Percentiles rank a stretch among this genome's conserved stretches.
Conservation (phyloP, 1,140 invertebrate species). For the Popillia japonica region DNA sequence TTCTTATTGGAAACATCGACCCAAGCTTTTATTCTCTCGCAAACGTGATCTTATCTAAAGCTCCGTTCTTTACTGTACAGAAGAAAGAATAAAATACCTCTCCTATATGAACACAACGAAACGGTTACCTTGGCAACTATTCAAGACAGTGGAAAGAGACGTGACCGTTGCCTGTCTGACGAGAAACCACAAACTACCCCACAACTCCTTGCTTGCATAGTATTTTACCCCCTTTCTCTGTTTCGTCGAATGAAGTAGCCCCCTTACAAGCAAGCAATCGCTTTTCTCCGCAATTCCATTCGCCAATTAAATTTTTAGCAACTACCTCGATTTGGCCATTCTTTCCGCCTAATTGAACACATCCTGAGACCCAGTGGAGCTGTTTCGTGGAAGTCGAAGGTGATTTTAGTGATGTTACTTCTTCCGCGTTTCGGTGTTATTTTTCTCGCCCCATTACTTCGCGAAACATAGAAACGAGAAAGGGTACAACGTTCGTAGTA, state of each 20-base stretch:
- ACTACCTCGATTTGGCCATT: background rate
- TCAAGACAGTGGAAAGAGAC: background rate
- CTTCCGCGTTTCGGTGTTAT: background rate
- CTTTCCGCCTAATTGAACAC: slow-evolving; percentile 1
- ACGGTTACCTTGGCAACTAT: slow-evolving; percentile 29
- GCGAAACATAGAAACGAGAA: background rate
- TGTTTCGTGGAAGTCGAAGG: background rate
- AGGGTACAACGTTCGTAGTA: background rate
- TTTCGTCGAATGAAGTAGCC: background rate
- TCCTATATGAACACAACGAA: background rate
- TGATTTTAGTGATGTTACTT: background rate
- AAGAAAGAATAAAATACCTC: background rate
- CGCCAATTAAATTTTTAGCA: slow-evolving; percentile 19
- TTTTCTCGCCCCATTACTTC: background rate
- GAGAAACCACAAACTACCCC: background rate
- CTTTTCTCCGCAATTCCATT: background rate
- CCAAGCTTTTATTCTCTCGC: background rate
- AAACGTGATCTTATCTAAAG: slow-evolving; percentile 2
- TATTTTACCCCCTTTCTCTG: background rate
- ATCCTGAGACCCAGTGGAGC: background rate
- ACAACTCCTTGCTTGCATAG: background rate
- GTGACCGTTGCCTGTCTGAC: background rate
- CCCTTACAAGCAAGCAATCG: slow-evolving; percentile 4
- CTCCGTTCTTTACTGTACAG: background rate
- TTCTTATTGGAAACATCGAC: background rate